These are phyloP conservation scores for Volucella zonaria DNA, from an alignment of 2,888 invertebrate species.

Conservation along the genomic window DNA sequence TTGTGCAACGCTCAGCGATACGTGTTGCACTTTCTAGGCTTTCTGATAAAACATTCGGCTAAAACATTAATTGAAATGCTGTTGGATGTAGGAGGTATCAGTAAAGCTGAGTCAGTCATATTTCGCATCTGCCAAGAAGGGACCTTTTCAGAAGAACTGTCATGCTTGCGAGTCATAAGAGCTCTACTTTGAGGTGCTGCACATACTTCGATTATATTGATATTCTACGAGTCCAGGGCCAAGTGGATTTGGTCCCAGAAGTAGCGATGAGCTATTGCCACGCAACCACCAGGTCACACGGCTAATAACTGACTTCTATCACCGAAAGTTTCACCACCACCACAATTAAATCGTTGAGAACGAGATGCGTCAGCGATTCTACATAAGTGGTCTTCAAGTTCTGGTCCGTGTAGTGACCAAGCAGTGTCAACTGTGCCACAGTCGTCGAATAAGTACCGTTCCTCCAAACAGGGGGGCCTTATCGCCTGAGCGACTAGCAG, in stretches of 20 bases:
- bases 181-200: too few species aligned
- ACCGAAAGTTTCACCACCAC: conserved; percentile 48
- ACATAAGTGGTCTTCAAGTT: neutral
- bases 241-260: conserved; percentile 12
- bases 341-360: conserved; percentile 43
- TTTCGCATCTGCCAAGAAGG: conserved; percentile 9
- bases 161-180: neutral
- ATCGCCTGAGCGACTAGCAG: neutral
- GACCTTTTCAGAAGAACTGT: conserved; percentile 4
- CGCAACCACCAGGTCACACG: neutral
- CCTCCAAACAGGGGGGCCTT: conserved; percentile 44
- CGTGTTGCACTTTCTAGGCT: neutral
- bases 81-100: neutral
- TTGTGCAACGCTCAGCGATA: neutral
- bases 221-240: neutral
- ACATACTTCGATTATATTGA: conserved; percentile 27
- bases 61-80: too few species aligned
- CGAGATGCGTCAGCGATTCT: conserved; percentile 46
- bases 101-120: conserved; percentile 8
- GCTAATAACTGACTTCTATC: conserved; percentile 30
- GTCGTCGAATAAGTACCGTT: conserved; percentile 9
- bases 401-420: conserved; percentile 6
- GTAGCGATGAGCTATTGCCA: conserved; percentile 15
- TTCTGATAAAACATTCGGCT: neutral
- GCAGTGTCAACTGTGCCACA: conserved; percentile 22